phyloP scores from a whole-genome alignment of 2,888 invertebrate species.

The Steinernema carpocapsae region DNA sequence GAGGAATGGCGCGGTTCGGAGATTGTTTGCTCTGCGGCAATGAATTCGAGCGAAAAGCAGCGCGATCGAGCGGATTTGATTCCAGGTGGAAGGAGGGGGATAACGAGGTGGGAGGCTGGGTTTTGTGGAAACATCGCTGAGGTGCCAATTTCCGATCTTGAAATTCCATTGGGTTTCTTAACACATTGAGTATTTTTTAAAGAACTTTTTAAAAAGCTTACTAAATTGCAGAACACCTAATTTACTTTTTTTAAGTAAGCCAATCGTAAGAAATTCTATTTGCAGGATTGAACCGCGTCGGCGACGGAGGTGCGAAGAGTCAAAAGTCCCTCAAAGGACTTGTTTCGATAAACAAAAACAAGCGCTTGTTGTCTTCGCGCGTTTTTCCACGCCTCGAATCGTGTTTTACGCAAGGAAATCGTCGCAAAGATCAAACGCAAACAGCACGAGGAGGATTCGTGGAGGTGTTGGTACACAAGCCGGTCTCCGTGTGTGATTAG shows the following conservation, averaged over 20 bases:
- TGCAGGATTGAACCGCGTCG: too few species aligned
- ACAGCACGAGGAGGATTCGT: conserved; percentile 20
- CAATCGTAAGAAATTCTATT: too few species aligned
- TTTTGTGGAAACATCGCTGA: too few species aligned
- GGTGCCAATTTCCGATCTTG: too few species aligned
- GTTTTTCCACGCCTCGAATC: conserved; percentile 17
- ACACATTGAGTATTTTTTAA: too few species aligned
- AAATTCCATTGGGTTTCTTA: too few species aligned
- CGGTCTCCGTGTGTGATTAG: background rate
- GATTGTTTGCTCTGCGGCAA: conserved; percentile 11
- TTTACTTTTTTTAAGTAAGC: too few species aligned
- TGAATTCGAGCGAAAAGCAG: background rate
- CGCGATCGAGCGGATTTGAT: background rate
- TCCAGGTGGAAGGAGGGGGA: background rate
- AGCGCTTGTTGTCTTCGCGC: background rate
- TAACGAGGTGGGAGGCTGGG: background rate
- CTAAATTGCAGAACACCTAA: too few species aligned
- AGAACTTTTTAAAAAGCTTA: too few species aligned
- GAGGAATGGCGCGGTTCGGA: background rate
- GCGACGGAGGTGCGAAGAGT: background rate
- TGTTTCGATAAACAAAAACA: conserved; percentile 24
- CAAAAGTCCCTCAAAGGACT: background rate
- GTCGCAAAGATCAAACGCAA: conserved; percentile 15
- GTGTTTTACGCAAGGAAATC: background rate
- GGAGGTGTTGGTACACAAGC: conserved; percentile 19